Evolutionary conservation across 2,113 vertebrate species (phyloP), one percentile per base, ranked within the genome.

Genomic region (Brienomyrus longianalis): DNA sequence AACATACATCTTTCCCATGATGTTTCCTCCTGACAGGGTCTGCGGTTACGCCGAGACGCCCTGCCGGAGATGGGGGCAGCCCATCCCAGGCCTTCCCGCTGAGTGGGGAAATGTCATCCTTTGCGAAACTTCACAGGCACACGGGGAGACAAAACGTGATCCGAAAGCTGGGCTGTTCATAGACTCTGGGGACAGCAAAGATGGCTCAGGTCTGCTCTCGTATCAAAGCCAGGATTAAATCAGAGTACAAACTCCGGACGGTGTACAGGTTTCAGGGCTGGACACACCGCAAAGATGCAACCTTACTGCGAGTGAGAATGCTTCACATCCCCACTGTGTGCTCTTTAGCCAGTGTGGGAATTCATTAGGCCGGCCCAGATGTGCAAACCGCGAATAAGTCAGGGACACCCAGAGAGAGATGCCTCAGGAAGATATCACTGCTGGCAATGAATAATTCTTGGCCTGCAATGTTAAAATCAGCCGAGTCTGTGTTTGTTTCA

Each of bases 21-120:
- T 43, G 52, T 48, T 48, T 48, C 89, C n/a, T 48, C 21, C 39
- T 66, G n/a, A 47, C 35, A 10, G 62, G 62, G 62, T 70, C 13
- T 62, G 39, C 19, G 3, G 74, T 9, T 47, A 48, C 19, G 70
- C 48, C n/a, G 23, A 77, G 77, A 89, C 13, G 52, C 52, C 77
- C 51, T 9, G 21, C 88, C 3, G 31, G 17, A 48, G 51, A 59
- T 43, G 4, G 23, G 39, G 88, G 88, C 39, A 89, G 51, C 77
- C 52, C 23, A 43, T 56, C n/a, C 35, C 51, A 19, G 50, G 74
- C 35, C 50, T 35, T 48, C 70, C 74, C 1, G 27, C 86, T 48
- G 90, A 83, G 90, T 51, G 4, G 51, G 85, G 27, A 83, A 90
- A 90, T 83, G 86, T 74, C 90, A 90, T 88, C 74, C 86, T 88